These are phyloP conservation scores for Ptilodon capucinus DNA, from an alignment of 2,888 invertebrate species.

Conservation along the genomic window DNA sequence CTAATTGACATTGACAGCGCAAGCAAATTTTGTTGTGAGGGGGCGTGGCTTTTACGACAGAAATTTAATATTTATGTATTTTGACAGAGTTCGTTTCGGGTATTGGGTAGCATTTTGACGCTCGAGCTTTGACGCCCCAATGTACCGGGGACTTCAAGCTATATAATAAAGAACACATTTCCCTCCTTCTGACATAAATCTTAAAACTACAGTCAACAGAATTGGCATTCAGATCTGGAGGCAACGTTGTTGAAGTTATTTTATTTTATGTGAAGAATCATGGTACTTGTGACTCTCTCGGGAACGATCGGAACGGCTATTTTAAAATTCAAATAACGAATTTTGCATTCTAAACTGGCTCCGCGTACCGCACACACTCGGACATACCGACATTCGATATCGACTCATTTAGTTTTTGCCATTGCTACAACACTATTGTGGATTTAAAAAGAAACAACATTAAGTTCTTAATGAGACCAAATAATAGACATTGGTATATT, in stretches of 20 bases:
- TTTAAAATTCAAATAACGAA: conserved; percentile 79
- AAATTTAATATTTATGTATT: too few relatives aligned
- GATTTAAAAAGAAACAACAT: neutral
- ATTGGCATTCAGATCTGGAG: conserved; percentile 63
- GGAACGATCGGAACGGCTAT: conserved; percentile 55
- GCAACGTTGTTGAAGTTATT: conserved; percentile 56
- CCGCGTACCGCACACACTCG: conserved; percentile 54
- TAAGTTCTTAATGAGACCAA: too few relatives aligned
- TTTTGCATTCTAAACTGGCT: conserved; percentile 77
- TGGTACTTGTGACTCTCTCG: conserved; percentile 55
- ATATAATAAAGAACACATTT: conserved; percentile 20
- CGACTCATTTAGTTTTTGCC: conserved; percentile 43
- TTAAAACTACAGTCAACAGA: conserved; percentile 48
- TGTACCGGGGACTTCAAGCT: too few relatives aligned
- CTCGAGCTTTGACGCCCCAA: too few relatives aligned
- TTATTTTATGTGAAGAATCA: conserved; percentile 69
- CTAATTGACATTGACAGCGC: too few relatives aligned
- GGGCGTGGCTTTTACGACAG: too few relatives aligned
- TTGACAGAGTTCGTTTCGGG: too few relatives aligned
- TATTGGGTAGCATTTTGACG: too few relatives aligned
- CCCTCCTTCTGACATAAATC: conserved; percentile 25
- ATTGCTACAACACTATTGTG: conserved; percentile 27
- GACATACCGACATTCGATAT: conserved; percentile 52
- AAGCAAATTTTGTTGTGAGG: too few relatives aligned
- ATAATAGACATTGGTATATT: too few relatives aligned